These are phyloP conservation scores for Bembecia ichneumoniformis DNA, from an alignment of 2,888 invertebrate genomes.

Conservation along the genomic window DNA sequence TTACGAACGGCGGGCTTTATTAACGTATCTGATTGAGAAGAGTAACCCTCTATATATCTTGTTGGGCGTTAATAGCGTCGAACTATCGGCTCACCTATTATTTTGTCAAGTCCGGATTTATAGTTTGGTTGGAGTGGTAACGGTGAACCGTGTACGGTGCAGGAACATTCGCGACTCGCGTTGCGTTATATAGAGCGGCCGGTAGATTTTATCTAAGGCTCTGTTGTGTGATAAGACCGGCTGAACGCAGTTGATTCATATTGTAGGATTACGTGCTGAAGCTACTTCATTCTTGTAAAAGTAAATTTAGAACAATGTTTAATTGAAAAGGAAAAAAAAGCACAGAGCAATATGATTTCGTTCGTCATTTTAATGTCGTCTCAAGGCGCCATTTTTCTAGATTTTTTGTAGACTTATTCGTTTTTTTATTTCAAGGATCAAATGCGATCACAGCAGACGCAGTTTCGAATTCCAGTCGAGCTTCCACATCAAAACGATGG, in stretches of 20 bases:
- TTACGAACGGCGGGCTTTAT: conserved; percentile 44
- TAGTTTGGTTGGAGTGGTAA: conserved; percentile 56
- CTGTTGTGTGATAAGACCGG: background rate
- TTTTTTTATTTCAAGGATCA: too few species aligned
- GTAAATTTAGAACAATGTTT: too few species aligned
- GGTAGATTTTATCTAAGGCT: background rate
- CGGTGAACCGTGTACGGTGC: conserved; percentile 40
- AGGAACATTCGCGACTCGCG: conserved; percentile 21
- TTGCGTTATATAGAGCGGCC: conserved; percentile 32
- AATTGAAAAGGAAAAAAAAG: too few species aligned
- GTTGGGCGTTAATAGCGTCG: conserved; percentile 65
- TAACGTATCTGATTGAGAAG: conserved; percentile 69
- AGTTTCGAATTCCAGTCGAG: too few species aligned
- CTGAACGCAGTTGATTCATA: background rate
- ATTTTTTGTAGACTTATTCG: too few species aligned
- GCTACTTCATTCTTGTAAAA: background rate
- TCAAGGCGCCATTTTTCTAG: too few species aligned
- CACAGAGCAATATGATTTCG: too few species aligned
- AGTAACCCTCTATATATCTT: conserved; percentile 65
- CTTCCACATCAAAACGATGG: too few species aligned
- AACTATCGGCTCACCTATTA: conserved; percentile 65
- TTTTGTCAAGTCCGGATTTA: conserved; percentile 70
- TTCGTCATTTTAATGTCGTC: too few species aligned
- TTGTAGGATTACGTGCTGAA: background rate
- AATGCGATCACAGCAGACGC: too few species aligned